phyloP scores from a whole-genome alignment of 2,888 invertebrate species.

The Unio delphinus region DNA sequence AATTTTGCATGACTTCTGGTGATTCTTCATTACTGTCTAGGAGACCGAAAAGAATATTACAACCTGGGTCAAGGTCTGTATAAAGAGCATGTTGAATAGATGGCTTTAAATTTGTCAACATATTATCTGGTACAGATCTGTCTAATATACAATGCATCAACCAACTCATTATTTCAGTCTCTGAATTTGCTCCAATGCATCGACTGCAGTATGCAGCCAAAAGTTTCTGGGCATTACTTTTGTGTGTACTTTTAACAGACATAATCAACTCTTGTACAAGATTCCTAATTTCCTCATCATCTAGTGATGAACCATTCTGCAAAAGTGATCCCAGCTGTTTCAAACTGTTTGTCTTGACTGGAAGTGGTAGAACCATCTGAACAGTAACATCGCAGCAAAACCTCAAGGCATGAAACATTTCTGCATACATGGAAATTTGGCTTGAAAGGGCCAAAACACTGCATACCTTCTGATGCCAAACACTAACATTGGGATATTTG shows the following conservation, averaged over 20 bases:
- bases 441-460: constrained; percentile 5
- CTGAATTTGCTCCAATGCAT: constrained; percentile 15
- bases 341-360: not conserved
- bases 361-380: constrained; percentile 5
- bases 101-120: not conserved
- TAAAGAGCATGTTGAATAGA: not conserved
- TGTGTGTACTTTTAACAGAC: too few species aligned
- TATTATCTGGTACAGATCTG: constrained; percentile 6
- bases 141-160: constrained; percentile 1
- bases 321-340: constrained; percentile 2
- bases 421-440: constrained; percentile 5
- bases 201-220: constrained; percentile 15
- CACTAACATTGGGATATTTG: not conserved
- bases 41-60: constrained; percentile 12
- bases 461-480: constrained; percentile 9
- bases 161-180: constrained; percentile 6
- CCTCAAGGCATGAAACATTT: constrained; percentile 6
- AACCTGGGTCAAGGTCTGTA: not conserved
- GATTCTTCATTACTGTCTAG: constrained; percentile 5
- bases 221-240: constrained; percentile 5
- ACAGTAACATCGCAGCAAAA: constrained; percentile 10
- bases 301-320: too few species aligned
- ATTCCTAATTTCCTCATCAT: too few species aligned
- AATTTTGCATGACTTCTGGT: constrained; percentile 4
- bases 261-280: too few species aligned